phyloP scores from a whole-genome alignment of 2,797 vertebrate species.

The Pangasius djambal region DNA sequence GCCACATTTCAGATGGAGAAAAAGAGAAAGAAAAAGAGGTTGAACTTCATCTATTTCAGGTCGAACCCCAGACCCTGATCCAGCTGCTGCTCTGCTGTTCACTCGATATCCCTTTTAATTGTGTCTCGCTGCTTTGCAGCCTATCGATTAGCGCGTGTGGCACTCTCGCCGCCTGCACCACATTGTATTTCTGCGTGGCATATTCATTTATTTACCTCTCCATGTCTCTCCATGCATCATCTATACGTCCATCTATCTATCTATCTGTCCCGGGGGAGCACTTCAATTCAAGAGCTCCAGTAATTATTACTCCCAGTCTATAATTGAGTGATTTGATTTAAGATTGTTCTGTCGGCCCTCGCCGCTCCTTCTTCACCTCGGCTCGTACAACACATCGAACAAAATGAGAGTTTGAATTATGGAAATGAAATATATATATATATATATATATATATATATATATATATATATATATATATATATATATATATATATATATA shows the following conservation, averaged over 20 bases:
- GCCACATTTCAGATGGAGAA: not conserved
- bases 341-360: conserved; percentile 66
- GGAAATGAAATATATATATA: conserved; percentile 65
- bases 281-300: conserved; percentile 77
- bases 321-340: conserved; percentile 83
- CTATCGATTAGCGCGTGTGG: conserved; percentile 80
- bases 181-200: conserved; percentile 80
- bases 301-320: conserved; percentile 77
- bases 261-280: conserved; percentile 76
- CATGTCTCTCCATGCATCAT: conserved; percentile 73
- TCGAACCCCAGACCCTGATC: conserved; percentile 58
- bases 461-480: conserved; percentile 44
- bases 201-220: conserved; percentile 83
- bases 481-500: not conserved
- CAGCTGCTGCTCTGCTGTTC: conserved; percentile 44
- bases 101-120: conserved; percentile 81
- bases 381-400: conserved; percentile 55
- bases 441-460: conserved; percentile 35
- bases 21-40: not conserved
- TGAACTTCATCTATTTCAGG: conserved; percentile 27
- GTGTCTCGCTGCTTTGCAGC: conserved; percentile 74
- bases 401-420: conserved; percentile 78
- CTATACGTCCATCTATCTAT: conserved; percentile 68
- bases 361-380: conserved; percentile 63
- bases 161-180: conserved; percentile 64